Percentiles rank a stretch among this genome's conserved stretches.
phyloP scores from a whole-genome alignment of 30 jellyfish, hydroid and myxozoan genomes.

The Phacellophora camtschatica region DNA sequence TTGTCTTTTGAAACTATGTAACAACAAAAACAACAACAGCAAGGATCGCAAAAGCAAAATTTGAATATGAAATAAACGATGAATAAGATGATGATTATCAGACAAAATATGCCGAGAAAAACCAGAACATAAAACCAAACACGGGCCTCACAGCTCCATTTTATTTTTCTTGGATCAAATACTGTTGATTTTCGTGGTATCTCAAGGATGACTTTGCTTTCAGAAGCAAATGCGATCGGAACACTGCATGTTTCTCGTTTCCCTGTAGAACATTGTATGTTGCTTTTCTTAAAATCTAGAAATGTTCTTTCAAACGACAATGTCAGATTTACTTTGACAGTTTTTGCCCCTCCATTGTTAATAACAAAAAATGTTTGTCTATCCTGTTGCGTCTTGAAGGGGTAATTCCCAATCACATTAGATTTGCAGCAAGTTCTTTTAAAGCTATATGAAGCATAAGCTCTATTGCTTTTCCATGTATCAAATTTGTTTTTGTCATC shows the following conservation, averaged over 20 bases:
- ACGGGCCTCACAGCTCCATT: conserved; percentile 65
- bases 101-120: conserved; percentile 21
- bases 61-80: conserved; percentile 27
- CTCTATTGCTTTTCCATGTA: conserved; percentile 60
- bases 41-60: conserved; percentile 48
- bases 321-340: neutral
- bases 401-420: neutral
- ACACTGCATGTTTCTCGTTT: conserved; percentile 34
- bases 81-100: neutral
- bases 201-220: conserved; percentile 49
- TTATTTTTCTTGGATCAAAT: conserved; percentile 6
- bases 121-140: conserved; percentile 53
- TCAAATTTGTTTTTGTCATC: conserved; percentile 22
- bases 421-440: conserved; percentile 52
- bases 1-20: conserved; percentile 35
- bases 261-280: conserved; percentile 31
- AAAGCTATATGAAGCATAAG: conserved; percentile 39
- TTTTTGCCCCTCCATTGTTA: neutral
- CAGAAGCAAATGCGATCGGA: conserved; percentile 63
- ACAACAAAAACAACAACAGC: conserved; percentile 60
- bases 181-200: conserved; percentile 32
- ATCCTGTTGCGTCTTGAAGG: conserved; percentile 40
- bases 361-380: conserved; percentile 25
- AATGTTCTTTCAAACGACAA: conserved; percentile 21
- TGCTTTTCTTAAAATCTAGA: conserved; percentile 13